These are phyloP conservation scores for Metopolophium dirhodum DNA, from an alignment of 1,140 invertebrate genomes.

Conservation along the genomic window DNA sequence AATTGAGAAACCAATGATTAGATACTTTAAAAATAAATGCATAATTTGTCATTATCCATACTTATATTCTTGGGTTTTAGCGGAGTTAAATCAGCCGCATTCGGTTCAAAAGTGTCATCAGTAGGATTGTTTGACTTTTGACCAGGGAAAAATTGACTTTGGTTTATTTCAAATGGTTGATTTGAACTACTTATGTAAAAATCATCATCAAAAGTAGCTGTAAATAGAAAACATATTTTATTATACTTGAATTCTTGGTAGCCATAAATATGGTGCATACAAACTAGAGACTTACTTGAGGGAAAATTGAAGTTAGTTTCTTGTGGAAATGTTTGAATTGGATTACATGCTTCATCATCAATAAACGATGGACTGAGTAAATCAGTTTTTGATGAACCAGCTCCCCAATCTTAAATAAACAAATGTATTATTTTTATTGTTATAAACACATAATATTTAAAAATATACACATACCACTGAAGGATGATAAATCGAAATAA, in stretches of 20 bases:
- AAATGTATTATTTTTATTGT: neutral
- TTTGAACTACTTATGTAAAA: slow-evolving; percentile 71
- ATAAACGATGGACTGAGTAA: neutral
- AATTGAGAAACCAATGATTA: neutral
- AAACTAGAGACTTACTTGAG: neutral
- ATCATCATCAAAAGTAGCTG: slow-evolving; percentile 61
- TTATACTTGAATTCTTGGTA: neutral
- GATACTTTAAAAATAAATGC: neutral
- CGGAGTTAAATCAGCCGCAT: slow-evolving; percentile 17
- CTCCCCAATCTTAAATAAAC: slow-evolving; percentile 46
- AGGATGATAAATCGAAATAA: slow-evolving; percentile 53
- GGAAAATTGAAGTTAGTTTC: slow-evolving; percentile 46
- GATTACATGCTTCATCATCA: slow-evolving; percentile 38
- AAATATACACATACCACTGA: slow-evolving; percentile 26
- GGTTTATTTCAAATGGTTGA: slow-evolving; percentile 72
- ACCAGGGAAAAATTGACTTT: slow-evolving; percentile 77
- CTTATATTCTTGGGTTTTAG: slow-evolving; percentile 61
- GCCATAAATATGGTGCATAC: neutral
- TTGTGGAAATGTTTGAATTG: neutral
- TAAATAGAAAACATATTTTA: neutral
- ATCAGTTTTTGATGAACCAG: slow-evolving; percentile 33
- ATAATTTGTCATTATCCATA: neutral
- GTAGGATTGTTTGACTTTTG: slow-evolving; percentile 54
- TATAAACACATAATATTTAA: neutral
- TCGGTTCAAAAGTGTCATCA: slow-evolving; percentile 46